Evolutionary conservation across 2,888 invertebrate genomes (phyloP), one percentile per base, ranked within the genome.

Genomic region (Synanthedon andrenaeformis): DNA sequence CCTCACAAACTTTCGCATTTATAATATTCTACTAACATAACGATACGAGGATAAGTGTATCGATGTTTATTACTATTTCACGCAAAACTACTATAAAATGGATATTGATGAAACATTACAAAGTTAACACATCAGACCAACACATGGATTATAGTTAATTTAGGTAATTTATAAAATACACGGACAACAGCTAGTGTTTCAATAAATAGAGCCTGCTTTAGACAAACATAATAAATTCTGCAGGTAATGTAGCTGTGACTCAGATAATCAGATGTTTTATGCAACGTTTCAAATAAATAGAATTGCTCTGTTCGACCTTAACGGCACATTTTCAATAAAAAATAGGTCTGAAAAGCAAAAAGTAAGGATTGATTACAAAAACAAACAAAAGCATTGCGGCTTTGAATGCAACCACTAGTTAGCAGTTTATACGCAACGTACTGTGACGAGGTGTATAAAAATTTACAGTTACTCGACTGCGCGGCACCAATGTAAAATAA

Each of bases 381-480:
- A 76, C 77, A 81, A 81, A 81, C 74, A 78, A 75, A 66, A 69
- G 59, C 59, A 57, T 53, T 70, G 72, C 64, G 68, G 73, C 74
- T 71, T 70, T 71, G 73, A 76, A 72, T 72, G 74, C 71, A 66
- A 66, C 65, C 65, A 61, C 59, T 67, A 69, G 60, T 62, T 49
- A 63, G 53, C 58, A 55, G 58, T 63, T 67, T 64, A 66, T 66
- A 72, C 62, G 69, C 79, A 68, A 65, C 67, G 69, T 72, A 72
- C 75, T 76, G 76, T 78, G 74, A 76, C 82, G 74, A 69, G 66
- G 76, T 69, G 68, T 67, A 65, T 68, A 67, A 59, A 70, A 74
- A 70, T 69, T 62, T 67, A 81, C 78, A 70, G 80, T 77, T 79
- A 75, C 60, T 58, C 57, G 54, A 52, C 53, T 53, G 55, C 52